Percentiles rank a stretch among this genome's conserved stretches.
These are phyloP conservation scores for Nothoprocta pentlandii DNA, from an alignment of 2,113 vertebrate species.

Conservation along the genomic window DNA sequence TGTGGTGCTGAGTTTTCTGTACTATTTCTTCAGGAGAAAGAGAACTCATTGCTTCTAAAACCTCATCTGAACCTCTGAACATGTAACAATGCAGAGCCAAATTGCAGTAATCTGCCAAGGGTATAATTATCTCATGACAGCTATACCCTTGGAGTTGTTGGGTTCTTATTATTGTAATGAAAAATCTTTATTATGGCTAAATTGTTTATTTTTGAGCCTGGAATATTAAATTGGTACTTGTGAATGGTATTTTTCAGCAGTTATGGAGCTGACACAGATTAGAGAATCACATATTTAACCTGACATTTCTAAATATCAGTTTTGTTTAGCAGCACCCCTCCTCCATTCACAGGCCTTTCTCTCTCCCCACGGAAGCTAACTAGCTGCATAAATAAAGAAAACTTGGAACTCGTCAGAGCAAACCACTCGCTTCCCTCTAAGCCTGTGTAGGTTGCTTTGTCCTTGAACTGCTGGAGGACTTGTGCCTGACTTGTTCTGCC, in stretches of 20 bases:
- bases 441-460: not conserved
- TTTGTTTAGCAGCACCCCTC: conserved; percentile 25
- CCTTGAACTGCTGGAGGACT: conserved; percentile 10
- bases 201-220: conserved; percentile 59
- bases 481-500: not conserved
- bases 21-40: not conserved
- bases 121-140: conserved; percentile 71
- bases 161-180: conserved; percentile 67
- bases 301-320: conserved; percentile 44
- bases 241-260: conserved; percentile 36
- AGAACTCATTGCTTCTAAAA: conserved; percentile 56
- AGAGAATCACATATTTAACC: conserved; percentile 10
- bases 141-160: conserved; percentile 70
- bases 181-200: conserved; percentile 70
- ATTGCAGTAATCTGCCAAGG: conserved; percentile 68
- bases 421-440: not conserved
- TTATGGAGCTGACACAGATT: conserved; percentile 20
- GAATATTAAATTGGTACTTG: conserved; percentile 46
- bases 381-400: not conserved
- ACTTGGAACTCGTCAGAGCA: conserved; percentile 8
- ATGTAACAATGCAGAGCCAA: conserved; percentile 62
- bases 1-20: conserved; percentile 12
- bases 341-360: not conserved
- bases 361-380: not conserved
- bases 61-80: conserved; percentile 57